A percentile compares a stretch with the other conserved stretches of the same genome.
phyloP scores from a whole-genome alignment of 1,140 invertebrate species.

The Himalopsyche phryganea region DNA sequence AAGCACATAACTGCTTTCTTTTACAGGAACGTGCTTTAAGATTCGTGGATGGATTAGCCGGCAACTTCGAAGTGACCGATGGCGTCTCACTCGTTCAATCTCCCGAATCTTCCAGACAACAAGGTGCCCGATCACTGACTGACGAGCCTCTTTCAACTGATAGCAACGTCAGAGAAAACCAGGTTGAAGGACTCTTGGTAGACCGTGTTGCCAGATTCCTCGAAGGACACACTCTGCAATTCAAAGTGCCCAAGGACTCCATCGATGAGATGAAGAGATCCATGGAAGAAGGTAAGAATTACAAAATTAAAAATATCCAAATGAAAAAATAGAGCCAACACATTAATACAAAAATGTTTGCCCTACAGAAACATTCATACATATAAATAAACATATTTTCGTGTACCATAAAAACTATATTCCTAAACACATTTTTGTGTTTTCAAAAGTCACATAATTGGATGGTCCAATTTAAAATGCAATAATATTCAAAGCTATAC shows the following conservation, averaged over 20 bases:
- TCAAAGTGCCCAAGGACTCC: conserved; percentile 67
- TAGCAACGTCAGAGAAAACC: conserved; percentile 67
- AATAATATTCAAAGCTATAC: no score
- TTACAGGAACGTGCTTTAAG: conserved; percentile 63
- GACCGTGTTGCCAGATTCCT: conserved; percentile 72
- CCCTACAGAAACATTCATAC: no score
- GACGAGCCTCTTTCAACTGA: conserved; percentile 61
- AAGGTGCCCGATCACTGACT: conserved; percentile 49
- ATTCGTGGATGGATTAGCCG: conserved; percentile 59
- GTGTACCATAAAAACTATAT: no score
- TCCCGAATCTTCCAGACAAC: conserved; percentile 52
- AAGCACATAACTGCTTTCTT: no score
- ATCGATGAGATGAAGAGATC: conserved; percentile 66
- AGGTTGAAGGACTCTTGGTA: conserved; percentile 69
- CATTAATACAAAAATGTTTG: no score
- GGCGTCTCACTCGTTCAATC: conserved; percentile 67
- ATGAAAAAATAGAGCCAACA: no score
- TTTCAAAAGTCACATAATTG: no score
- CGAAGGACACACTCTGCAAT: conserved; percentile 72
- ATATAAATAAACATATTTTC: no score
- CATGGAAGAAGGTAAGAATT: conserved; percentile 57
- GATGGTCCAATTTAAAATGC: no score
- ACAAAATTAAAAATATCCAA: no score
- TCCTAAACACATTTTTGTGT: no score
- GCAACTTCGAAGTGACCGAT: conserved; percentile 58